Percentiles rank a stretch among this genome's conserved stretches.
phyloP scores from a whole-genome alignment of 2,888 invertebrate species.

The Philonicus albiceps region DNA sequence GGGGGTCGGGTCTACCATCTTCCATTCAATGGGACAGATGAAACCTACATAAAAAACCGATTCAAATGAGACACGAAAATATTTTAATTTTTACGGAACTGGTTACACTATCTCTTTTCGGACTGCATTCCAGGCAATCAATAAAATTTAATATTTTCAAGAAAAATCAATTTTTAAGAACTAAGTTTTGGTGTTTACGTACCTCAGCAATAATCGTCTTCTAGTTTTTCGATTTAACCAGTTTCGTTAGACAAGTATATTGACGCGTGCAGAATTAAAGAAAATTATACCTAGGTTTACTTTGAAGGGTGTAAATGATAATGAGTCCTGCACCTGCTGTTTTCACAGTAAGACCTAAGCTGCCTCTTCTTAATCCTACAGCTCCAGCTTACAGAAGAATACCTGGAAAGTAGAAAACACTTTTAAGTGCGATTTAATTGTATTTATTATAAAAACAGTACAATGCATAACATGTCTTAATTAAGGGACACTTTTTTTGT shows the following conservation, averaged over 20 bases:
- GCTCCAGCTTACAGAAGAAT: neutral
- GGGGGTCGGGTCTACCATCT: neutral
- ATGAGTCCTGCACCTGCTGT: neutral
- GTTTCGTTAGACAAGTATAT: neutral
- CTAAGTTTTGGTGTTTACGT: neutral
- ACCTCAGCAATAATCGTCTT: neutral
- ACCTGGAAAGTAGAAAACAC: neutral
- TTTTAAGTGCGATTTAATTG: neutral
- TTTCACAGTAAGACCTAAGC: neutral
- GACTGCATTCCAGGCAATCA: neutral
- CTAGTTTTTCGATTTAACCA: neutral
- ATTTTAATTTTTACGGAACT: constrained; percentile 23
- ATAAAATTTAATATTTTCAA: neutral
- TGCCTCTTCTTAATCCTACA: neutral
- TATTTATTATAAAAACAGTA: neutral
- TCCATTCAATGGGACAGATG: neutral
- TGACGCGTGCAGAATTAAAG: neutral
- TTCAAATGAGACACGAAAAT: constrained; percentile 9
- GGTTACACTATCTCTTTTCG: constrained; percentile 10
- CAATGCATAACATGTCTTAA: constrained; percentile 1
- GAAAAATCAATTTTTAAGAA: neutral
- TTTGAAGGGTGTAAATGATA: neutral
- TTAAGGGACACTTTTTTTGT: neutral
- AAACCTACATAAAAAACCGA: neutral
- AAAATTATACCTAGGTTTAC: neutral